These are phyloP conservation scores for Uria aalge DNA, from an alignment of 2,113 vertebrate genomes.

Conservation along the genomic window DNA sequence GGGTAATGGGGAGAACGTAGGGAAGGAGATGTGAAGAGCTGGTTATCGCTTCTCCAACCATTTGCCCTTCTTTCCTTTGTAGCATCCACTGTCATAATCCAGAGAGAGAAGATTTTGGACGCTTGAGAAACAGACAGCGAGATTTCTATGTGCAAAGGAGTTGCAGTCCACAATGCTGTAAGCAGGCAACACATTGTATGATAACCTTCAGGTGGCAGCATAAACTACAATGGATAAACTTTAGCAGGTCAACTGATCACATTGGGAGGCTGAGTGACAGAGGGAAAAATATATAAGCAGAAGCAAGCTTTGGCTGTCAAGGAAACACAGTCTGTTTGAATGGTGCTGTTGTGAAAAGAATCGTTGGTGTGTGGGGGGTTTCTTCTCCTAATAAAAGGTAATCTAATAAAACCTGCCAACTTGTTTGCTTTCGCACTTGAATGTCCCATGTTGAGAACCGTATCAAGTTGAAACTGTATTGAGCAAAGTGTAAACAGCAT, in stretches of 20 bases:
- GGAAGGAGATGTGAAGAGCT: not conserved
- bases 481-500: slow-evolving; percentile 4
- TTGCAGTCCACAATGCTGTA: accelerated
- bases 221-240: not conserved
- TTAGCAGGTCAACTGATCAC: not conserved
- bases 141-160: not conserved
- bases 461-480: not conserved
- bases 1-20: accelerated
- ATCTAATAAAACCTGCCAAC: not conserved
- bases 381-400: not conserved
- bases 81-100: accelerated
- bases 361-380: not conserved
- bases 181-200: accelerated
- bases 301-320: not conserved
- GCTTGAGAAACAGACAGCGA: not conserved
- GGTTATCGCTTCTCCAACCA: not conserved
- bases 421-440: not conserved
- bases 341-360: not conserved
- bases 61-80: accelerated
- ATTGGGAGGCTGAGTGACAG: not conserved
- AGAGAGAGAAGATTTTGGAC: not conserved
- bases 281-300: not conserved
- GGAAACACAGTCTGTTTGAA: not conserved
- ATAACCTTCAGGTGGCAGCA: not conserved
- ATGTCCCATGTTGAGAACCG: not conserved